Conservation (phyloP, 92 coral and sea anemone species). For the Anthopleura xanthogrammica region DNA sequence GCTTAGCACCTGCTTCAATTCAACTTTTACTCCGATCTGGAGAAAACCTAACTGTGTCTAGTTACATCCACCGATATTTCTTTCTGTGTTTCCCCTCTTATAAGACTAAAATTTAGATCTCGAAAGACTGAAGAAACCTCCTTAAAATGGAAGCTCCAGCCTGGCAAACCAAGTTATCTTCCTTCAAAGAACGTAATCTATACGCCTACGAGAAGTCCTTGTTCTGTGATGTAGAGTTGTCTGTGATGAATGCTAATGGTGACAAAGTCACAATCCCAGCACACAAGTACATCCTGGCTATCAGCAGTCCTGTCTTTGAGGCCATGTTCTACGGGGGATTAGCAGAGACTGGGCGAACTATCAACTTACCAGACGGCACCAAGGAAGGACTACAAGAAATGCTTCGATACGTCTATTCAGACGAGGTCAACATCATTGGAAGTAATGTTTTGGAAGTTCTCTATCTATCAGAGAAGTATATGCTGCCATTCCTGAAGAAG, state of each 20-base stretch:
- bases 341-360: too few relatives aligned
- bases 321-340: too few relatives aligned
- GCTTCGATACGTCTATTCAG: too few relatives aligned
- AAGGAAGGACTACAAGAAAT: too few relatives aligned
- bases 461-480: not conserved
- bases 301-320: too few relatives aligned
- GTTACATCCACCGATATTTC: too few relatives aligned
- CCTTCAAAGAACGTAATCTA: not conserved
- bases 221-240: not conserved
- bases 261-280: not conserved
- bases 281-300: too few relatives aligned
- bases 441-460: not conserved
- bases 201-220: not conserved
- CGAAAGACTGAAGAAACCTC: too few relatives aligned
- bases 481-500: conserved; percentile 32
- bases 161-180: not conserved
- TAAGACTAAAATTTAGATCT: not conserved
- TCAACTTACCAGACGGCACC: too few relatives aligned
- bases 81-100: conserved; percentile 18
- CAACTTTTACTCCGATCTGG: too few relatives aligned
- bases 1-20: too few relatives aligned
- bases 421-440: not conserved
- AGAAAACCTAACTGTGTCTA: not conserved
- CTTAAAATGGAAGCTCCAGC: not conserved
- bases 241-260: not conserved